Base-by-base conservation (phyloP, 1,140 invertebrate genomes). In the Gyrodactylus salaris region DNA sequence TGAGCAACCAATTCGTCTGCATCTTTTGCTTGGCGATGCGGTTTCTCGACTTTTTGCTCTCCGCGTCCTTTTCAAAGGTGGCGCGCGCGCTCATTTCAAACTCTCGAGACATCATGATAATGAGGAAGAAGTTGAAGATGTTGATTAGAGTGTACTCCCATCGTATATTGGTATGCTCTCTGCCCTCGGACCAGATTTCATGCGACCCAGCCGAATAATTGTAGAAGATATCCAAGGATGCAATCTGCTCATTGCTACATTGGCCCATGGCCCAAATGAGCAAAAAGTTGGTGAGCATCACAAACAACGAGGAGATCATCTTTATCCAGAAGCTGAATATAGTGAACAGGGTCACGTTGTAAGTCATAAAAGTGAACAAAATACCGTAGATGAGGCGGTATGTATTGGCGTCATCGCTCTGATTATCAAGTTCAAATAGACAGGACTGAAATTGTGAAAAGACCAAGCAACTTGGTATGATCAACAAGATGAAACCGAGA, bases 321-420 rank as follows among this genome's bases (percentile, higher is more conserved):
- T 92, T 93, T 82, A 91, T 87, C 86, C 89, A 91, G 79, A 88
- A 91, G 78, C 89, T 91, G 68, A 94, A 84, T 79, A 94, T 90
- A 0, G 89, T 91, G 77, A 91, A 92, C 20, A 92, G 81, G 69
- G 87, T 84, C 25, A 88, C 83, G 76, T 87, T 86, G 21, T 87
- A 77, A 68, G 86, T 79, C 78, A 85, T 86, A 73, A 84, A 85
- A 77, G 85, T 87, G 75, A 78, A 79, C 0, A 76, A 68, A 68
- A 78, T 77, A 25, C 72, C 70, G 20, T n/a, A n/a, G n/a, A n/a
- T n/a, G n/a, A n/a, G n/a, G n/a, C n/a, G n/a, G n/a, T n/a, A n/a
- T n/a, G n/a, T n/a, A n/a, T n/a, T n/a, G n/a, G n/a, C n/a, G n/a
- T n/a, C n/a, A n/a, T n/a, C n/a, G n/a, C n/a, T n/a, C n/a, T n/a